Evolutionary conservation across 2,797 vertebrate species (phyloP), one percentile per base, ranked within the genome.

Genomic region (Momotus momota): DNA sequence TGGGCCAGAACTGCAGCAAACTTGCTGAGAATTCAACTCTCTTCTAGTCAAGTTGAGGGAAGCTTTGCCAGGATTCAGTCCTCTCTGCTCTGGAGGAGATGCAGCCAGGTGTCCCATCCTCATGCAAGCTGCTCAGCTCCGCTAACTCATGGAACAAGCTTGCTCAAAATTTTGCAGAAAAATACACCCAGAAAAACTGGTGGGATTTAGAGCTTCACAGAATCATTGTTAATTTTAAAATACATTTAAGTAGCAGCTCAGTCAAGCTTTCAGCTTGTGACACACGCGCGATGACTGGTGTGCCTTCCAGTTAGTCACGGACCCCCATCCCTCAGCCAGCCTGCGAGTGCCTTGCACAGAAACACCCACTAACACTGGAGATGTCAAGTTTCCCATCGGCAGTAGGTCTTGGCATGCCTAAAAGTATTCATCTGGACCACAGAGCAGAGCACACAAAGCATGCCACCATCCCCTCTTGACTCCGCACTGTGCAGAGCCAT

Each of bases 351-450:
- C 25, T 71, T 29, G 71, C 54, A 15, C 72, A 78, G 41, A 27
- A 81, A 49, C 43, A 46, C 15, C 15, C 9, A 2, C 54, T 25
- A 54, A 16, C 10, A 3, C 46, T 2, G 6, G 2, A 33, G 12
- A 20, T 15, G 22, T 54, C n/a, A 13, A 31, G 69, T 3, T 10
- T 29, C n/a, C n/a, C 51, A 22, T 0, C 0, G 0, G 35, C 35
- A 58, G 18, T 0, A 16, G 75, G 57, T 19, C 6, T 3, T 26
- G 65, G 21, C 52, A 10, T 14, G 9, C 31, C 41, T 0, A 23
- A 22, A 17, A 19, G 48, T 17, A 1, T 26, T 60, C 23, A 13
- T 3, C 38, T 12, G 52, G 21, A 14, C 3, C 2, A 33, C 71
- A 57, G n/a, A 35, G 35, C 57, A 52, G 62, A 18, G 67, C 72